Conservation (phyloP, 2,797 vertebrate species). For the Gobio occitaniae region DNA sequence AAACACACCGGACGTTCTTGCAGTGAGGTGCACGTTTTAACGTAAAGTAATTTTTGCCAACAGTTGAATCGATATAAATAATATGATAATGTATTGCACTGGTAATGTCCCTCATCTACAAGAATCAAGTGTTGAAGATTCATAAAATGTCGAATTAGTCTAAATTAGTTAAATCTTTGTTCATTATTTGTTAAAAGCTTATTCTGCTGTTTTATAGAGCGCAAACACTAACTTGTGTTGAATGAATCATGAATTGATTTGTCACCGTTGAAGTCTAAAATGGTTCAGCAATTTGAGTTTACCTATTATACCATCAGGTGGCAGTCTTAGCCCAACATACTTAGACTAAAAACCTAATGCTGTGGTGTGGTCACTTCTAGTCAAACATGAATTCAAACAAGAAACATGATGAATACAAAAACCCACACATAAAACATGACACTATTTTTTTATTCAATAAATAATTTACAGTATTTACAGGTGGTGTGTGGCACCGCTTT, state of each 20-base stretch:
- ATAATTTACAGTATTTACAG: slow-evolving; percentile 99
- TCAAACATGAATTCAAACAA: neutral
- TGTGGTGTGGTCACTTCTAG: neutral
- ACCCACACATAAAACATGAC: slow-evolving; percentile 70
- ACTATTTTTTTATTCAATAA: slow-evolving; percentile 90
- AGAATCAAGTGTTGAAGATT: too few species aligned
- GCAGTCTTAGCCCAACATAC: slow-evolving; percentile 26
- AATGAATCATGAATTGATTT: neutral
- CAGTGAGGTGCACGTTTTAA: too few species aligned
- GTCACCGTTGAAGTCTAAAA: neutral
- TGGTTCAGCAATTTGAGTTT: neutral
- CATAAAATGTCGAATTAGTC: neutral
- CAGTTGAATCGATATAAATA: neutral
- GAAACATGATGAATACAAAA: slow-evolving; percentile 44
- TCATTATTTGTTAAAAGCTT: neutral
- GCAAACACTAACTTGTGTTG: neutral
- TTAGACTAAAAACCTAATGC: neutral
- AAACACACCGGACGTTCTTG: too few species aligned
- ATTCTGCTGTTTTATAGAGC: neutral
- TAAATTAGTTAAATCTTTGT: too few species aligned
- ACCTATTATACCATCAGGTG: slow-evolving; percentile 35
- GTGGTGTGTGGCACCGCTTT: slow-evolving; percentile 78
- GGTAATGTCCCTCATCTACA: neutral
- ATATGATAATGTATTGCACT: neutral
- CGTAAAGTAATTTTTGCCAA: too few species aligned